Conservation (phyloP, 2,797 vertebrate genomes). For the Centroberyx gerrardi region DNA sequence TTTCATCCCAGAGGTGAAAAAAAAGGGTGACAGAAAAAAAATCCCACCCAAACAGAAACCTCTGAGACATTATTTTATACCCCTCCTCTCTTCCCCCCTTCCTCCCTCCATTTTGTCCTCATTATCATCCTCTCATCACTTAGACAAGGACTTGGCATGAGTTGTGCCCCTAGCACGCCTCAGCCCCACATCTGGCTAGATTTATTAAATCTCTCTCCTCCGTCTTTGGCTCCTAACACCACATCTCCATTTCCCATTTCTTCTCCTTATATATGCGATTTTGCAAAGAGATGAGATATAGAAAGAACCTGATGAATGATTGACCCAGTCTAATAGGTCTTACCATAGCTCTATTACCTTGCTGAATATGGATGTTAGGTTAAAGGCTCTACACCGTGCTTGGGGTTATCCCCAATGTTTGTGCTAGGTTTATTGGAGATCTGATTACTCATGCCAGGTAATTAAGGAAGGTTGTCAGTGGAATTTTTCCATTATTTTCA, state of each 20-base stretch:
- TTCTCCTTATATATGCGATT: constrained; percentile 37
- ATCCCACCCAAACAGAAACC: constrained; percentile 38
- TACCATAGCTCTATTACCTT: constrained; percentile 11
- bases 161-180: constrained; percentile 50
- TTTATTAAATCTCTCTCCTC: constrained; percentile 62
- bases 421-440: constrained; percentile 38
- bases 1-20: constrained; percentile 59
- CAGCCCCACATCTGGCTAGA: constrained; percentile 47
- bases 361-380: constrained; percentile 36
- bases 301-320: constrained; percentile 42
- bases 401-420: constrained; percentile 33
- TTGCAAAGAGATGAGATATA: constrained; percentile 40
- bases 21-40: constrained; percentile 21
- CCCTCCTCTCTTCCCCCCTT: constrained; percentile 30
- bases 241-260: constrained; percentile 44
- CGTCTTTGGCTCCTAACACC: constrained; percentile 46
- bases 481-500: constrained; percentile 28
- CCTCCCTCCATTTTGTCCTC: constrained; percentile 54
- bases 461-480: constrained; percentile 60
- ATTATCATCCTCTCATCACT: constrained; percentile 71
- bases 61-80: constrained; percentile 47
- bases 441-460: constrained; percentile 60
- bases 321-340: constrained; percentile 35
- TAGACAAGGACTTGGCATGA: constrained; percentile 59
- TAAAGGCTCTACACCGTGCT: constrained; percentile 35